These are phyloP conservation scores for Pteropus alecto DNA, from an alignment of 2,113 vertebrate genomes.

Conservation along the genomic window DNA sequence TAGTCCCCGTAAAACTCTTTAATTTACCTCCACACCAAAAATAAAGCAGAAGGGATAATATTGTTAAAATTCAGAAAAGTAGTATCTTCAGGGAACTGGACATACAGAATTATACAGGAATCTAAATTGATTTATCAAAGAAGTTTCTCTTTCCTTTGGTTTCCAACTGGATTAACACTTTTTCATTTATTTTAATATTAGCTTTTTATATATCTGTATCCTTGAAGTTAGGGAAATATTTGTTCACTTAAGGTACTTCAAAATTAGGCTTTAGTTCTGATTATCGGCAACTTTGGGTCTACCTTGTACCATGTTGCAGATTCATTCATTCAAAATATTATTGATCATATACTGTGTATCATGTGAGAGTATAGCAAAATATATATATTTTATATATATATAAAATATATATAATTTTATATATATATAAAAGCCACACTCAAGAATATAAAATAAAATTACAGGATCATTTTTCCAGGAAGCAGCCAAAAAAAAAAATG, in stretches of 20 bases:
- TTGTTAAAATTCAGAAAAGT: background rate
- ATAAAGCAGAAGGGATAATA: background rate
- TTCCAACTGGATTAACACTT: background rate
- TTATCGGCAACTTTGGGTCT: background rate
- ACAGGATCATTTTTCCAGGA: background rate
- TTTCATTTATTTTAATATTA: background rate
- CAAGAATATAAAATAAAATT: background rate
- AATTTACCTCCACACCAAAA: background rate
- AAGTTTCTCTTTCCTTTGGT: background rate
- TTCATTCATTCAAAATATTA: slow-evolving; percentile 8
- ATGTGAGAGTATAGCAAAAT: background rate
- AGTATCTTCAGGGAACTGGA: background rate
- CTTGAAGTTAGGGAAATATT: background rate
- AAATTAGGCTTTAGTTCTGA: background rate
- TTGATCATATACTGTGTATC: background rate
- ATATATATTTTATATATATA: no score
- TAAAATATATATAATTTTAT: no score
- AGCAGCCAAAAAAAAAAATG: background rate
- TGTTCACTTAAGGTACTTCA: background rate
- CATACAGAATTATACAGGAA: background rate
- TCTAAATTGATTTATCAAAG: background rate
- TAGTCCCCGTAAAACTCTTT: background rate
- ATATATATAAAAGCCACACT: background rate
- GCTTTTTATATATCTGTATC: background rate
- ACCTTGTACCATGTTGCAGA: background rate